Evolutionary conservation across 2,888 invertebrate species (phyloP).

Genomic region (Periphyllus acericola): DNA sequence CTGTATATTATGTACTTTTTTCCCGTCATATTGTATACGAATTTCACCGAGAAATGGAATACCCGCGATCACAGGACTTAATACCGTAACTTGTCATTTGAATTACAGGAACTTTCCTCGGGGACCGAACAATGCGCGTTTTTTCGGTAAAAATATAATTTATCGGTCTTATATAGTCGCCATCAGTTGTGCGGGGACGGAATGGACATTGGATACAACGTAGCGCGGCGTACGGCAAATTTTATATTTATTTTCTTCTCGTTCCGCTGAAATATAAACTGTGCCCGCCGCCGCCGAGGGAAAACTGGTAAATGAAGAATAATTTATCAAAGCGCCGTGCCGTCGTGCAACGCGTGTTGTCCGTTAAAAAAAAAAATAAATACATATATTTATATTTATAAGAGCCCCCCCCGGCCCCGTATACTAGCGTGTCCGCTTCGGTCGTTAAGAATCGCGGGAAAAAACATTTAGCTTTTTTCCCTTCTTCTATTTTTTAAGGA

Average conservation of each 20-base stretch:
- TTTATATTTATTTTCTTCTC: background rate
- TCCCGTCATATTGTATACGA: no score
- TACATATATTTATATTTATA: slow-evolving; percentile 22
- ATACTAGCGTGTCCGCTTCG: background rate
- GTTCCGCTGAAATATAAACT: slow-evolving; percentile 22
- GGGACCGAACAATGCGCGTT: background rate
- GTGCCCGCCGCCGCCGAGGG: slow-evolving; percentile 24
- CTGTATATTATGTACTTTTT: no score
- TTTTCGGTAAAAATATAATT: slow-evolving; percentile 26
- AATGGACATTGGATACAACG: slow-evolving; percentile 8
- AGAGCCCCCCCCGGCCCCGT: background rate
- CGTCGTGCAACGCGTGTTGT: slow-evolving; percentile 35
- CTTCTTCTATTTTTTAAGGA: slow-evolving; percentile 10
- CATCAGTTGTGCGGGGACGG: background rate
- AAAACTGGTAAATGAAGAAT: slow-evolving; percentile 53
- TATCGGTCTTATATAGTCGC: slow-evolving; percentile 27
- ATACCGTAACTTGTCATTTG: slow-evolving; percentile 38
- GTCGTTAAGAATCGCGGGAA: slow-evolving; percentile 17
- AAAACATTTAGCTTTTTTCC: background rate
- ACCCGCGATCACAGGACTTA: background rate
- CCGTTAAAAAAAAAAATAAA: slow-evolving; percentile 29
- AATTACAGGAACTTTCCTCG: background rate
- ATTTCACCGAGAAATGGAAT: slow-evolving; percentile 3
- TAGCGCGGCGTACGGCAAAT: background rate
- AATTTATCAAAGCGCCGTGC: slow-evolving; percentile 47